Base-by-base conservation (phyloP, 2,888 invertebrate species). In the Cynaeus angustus region DNA sequence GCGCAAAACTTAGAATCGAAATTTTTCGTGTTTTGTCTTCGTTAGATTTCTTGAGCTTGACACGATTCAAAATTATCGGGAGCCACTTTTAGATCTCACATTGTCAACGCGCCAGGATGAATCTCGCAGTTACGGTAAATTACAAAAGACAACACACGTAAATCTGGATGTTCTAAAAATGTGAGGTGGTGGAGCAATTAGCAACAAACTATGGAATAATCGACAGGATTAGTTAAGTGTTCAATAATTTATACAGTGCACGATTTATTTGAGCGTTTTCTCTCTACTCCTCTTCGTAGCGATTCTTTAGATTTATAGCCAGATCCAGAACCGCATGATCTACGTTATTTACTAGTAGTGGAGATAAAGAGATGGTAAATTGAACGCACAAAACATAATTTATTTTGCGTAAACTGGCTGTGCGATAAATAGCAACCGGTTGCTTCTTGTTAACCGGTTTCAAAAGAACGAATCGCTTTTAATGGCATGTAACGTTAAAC, bases 91-190 rank as follows among this genome's bases (percentile, higher is more conserved):
- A 43, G 43, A 41, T 43, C 12, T 56, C 26, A 56, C 13, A 56
- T 56, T 56, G 56, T 43, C 56, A 56, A 28, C 43, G 12, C 56
- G 56, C 56, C 56, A 56, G 53, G 37, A 46, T 38, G 16, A 55
- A 55, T 37, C 16, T 38, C 38, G 53, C 38, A n/a, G 53, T 38
- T 38, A 38, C 37, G 38, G 38, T 55, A 55, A 55, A 38, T 55
- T 55, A 38, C 38, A 37, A 38, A 16, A 55, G 53, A 37, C 53
- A 55, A 55, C 14, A 38, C 4, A 9, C 41, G 26, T 41, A 26
- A 41, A 14, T 13, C 8, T n/a, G 21, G 3, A 14, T 7, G 26
- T 41, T 26, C 56, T 56, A 56, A 56, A 56, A 56, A 56, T 56
- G 55, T 37, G 55, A 41, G 5, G 26, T 26, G 38, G 8, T n/a